Conservation (phyloP, 2,888 invertebrate species). For the Synanthedon andrenaeformis region DNA sequence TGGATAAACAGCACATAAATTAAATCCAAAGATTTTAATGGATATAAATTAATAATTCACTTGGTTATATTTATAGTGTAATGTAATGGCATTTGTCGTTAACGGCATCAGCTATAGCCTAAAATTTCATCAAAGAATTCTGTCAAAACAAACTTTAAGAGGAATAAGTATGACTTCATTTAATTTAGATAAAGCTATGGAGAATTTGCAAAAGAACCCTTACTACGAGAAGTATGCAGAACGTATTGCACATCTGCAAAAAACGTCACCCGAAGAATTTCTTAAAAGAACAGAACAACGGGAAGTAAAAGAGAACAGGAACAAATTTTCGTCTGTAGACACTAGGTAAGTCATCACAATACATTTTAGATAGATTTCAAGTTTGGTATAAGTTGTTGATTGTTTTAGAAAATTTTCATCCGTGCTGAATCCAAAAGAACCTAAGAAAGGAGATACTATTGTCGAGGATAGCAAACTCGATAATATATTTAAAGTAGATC, state of each 20-base stretch:
- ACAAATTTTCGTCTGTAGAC: conserved; percentile 43
- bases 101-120: background rate
- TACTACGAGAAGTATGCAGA: conserved; percentile 85
- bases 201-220: conserved; percentile 75
- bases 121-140: conserved; percentile 1
- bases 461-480: conserved; percentile 65
- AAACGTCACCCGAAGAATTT: conserved; percentile 82
- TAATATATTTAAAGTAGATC: conserved; percentile 82
- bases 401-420: conserved; percentile 72
- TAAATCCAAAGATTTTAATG: no score
- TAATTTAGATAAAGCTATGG: conserved; percentile 59
- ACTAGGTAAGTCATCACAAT: conserved; percentile 32
- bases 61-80: background rate
- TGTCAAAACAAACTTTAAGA: background rate
- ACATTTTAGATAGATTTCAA: background rate
- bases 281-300: conserved; percentile 71
- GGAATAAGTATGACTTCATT: conserved; percentile 27
- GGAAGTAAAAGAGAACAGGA: conserved; percentile 37
- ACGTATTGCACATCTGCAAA: conserved; percentile 79
- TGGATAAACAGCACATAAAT: no score
- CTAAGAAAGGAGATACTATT: conserved; percentile 18
- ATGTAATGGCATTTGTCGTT: background rate
- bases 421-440: conserved; percentile 73
- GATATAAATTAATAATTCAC: background rate
- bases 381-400: background rate